Evolutionary conservation across 1,140 invertebrate genomes (phyloP).

Genomic region (Drosophila nebulosa): DNA sequence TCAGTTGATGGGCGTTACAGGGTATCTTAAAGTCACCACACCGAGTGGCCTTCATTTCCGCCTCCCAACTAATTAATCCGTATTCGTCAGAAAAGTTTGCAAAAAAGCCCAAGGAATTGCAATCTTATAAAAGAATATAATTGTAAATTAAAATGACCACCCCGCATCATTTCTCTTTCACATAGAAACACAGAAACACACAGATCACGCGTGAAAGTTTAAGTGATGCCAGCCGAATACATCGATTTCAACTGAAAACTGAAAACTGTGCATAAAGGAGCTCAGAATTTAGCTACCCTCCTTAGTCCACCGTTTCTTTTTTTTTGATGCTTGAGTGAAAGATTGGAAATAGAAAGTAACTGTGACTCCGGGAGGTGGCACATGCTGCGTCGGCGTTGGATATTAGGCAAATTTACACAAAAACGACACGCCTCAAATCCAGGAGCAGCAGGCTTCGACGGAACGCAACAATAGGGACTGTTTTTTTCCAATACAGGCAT

Average conservation of each 20-base stretch:
- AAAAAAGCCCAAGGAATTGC: no score
- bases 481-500: constrained; percentile 11
- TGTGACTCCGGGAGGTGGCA: constrained; percentile 20
- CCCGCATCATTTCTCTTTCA: constrained; percentile 20
- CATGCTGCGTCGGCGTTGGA: constrained; percentile 34
- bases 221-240: constrained; percentile 54
- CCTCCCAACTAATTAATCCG: no score
- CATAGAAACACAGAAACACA: constrained; percentile 9
- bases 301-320: constrained; percentile 13
- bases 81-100: no score
- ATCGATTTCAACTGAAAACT: constrained; percentile 46
- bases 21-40: no score
- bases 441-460: constrained; percentile 15
- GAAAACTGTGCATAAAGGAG: constrained; percentile 63
- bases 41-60: no score
- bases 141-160: constrained; percentile 20
- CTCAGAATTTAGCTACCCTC: constrained; percentile 55
- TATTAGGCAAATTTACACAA: constrained; percentile 72
- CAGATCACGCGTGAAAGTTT: constrained; percentile 71
- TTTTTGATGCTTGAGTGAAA: constrained; percentile 40
- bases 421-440: constrained; percentile 48
- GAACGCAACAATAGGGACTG: not conserved
- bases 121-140: no score
- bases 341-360: constrained; percentile 52
- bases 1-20: no score